A percentile compares a stretch with the other conserved stretches of the same genome.
phyloP scores from a whole-genome alignment of 2,113 vertebrate genomes.

The Cephalopholis sonnerati region DNA sequence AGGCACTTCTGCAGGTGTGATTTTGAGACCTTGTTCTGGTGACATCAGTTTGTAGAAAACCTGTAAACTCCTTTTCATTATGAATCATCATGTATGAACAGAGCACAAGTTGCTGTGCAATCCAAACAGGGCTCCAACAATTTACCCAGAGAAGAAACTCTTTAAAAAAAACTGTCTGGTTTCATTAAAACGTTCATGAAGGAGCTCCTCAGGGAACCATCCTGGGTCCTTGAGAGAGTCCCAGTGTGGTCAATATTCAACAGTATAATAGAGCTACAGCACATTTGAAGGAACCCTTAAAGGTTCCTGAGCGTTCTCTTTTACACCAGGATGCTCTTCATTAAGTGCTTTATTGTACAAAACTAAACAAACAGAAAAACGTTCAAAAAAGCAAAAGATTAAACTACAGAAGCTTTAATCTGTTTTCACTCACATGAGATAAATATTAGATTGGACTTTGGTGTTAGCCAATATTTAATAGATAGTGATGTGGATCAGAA shows the following conservation, averaged over 20 bases:
- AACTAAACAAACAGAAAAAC: neutral
- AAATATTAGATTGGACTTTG: neutral
- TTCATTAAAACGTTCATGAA: neutral
- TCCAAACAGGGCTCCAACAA: neutral
- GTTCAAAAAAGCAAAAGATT: neutral
- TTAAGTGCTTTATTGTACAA: neutral
- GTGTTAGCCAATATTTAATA: neutral
- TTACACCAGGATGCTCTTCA: neutral
- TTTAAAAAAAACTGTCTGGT: neutral
- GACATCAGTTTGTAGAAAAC: neutral
- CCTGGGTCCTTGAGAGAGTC: neutral
- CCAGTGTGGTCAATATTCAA: neutral
- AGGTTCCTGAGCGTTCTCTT: neutral
- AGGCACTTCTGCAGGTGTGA: neutral
- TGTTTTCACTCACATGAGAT: neutral
- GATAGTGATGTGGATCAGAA: too few species aligned
- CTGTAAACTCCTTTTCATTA: neutral
- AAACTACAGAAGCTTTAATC: neutral
- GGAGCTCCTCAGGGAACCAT: conserved; percentile 2
- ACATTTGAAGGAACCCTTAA: neutral
- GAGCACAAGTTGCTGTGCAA: neutral
- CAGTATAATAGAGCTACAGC: too few species aligned
- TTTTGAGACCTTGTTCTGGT: neutral
- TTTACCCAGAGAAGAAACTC: neutral
- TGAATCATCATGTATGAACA: too few species aligned